These are phyloP conservation scores for Sebastes schlegelii DNA, from an alignment of 2,113 vertebrate genomes.

Conservation along the genomic window DNA sequence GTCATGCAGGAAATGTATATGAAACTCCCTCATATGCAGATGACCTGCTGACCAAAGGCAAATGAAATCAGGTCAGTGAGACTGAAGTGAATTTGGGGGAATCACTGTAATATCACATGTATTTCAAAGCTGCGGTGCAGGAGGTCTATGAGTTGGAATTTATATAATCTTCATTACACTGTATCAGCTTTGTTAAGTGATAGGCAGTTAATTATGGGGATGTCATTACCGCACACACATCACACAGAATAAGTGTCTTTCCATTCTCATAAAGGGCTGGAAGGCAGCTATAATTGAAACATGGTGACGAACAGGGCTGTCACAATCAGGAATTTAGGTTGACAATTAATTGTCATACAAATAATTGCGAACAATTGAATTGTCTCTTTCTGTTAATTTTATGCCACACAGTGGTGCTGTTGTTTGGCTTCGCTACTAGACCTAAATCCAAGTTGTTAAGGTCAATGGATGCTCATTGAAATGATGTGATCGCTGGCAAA, in stretches of 20 bases:
- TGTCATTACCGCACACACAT: conserved; percentile 54
- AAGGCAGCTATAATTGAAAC: conserved; percentile 51
- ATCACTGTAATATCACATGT: conserved; percentile 15
- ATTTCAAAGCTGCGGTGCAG: conserved; percentile 46
- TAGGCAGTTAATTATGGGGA: conserved; percentile 64
- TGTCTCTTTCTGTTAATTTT: background rate
- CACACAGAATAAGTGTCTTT: conserved; percentile 46
- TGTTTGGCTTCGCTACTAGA: background rate
- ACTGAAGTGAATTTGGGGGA: background rate
- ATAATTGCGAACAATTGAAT: background rate
- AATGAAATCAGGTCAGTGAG: conserved; percentile 11
- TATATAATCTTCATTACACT: conserved; percentile 57
- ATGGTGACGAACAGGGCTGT: conserved; percentile 15
- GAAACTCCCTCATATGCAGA: background rate
- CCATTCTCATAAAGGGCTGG: conserved; percentile 23
- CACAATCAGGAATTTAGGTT: background rate
- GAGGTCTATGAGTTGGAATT: conserved; percentile 37
- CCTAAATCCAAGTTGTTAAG: background rate
- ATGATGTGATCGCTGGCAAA: background rate
- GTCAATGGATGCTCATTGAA: background rate
- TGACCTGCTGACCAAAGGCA: conserved; percentile 27
- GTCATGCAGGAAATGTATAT: background rate
- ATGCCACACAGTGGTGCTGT: background rate
- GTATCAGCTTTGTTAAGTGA: conserved; percentile 63
- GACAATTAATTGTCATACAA: background rate